Base-by-base conservation (phyloP, 2,888 invertebrate genomes). In the Pyrochroa serraticornis region DNA sequence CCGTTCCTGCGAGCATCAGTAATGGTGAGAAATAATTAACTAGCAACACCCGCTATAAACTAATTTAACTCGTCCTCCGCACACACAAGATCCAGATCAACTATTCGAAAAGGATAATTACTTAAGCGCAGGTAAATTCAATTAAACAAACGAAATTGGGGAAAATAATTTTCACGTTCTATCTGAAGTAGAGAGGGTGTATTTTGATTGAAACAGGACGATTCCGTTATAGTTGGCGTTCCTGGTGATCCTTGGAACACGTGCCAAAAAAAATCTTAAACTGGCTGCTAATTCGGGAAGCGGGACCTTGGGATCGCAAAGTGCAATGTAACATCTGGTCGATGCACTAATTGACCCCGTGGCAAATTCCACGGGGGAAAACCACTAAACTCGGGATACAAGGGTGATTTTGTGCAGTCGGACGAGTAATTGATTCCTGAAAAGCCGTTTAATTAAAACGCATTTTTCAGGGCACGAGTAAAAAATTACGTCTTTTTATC, bases 241-340 rank as follows among this genome's bases (percentile, higher is more conserved):
- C 54, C 53, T 49, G 51, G 44, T 54, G 63, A 72, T 71, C 74
- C 74, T 75, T 75, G 75, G 75, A 74, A 71, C 62, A 48, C 57
- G 59, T 65, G 74, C 75, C 75, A 77, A 76, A 73, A 66, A 76
- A 75, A 71, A 73, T 68, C 69, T 53, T 57, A 67, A 70, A 69
- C 64, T 58, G 65, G 65, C 60, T 65, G 71, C 73, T 77, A 76
- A 74, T 73, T 77, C 69, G 66, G 70, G 72, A 69, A 60, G 3
- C 42, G 32, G 32, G 46, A 57, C 57, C 57, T 57, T 44, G 32
- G 51, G 58, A 63, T 68, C 67, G 72, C 73, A 74, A 75, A 76
- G 75, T 76, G 76, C 75, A 76, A 72, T 71, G 75, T 71, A 77
- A 76, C 76, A 76, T 73, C 73, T 72, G 74, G 47, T 45, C 33